Evolutionary conservation across 2,888 invertebrate genomes (phyloP).

Genomic region (Pterobdella sp.): DNA sequence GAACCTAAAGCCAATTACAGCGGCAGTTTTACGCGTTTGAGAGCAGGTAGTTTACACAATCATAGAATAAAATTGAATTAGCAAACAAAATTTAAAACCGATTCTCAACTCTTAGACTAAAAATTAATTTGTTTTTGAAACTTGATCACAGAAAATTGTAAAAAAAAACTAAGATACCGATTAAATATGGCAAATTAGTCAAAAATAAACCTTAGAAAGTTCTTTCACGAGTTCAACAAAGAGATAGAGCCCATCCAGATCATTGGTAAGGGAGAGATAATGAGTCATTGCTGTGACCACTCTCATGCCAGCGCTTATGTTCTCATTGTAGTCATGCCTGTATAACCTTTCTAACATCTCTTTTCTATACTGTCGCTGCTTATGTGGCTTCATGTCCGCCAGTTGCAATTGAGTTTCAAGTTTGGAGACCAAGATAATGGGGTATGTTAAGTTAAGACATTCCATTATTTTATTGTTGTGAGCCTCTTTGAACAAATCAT

Average conservation of each 20-base stretch:
- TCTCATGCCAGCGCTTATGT: conserved; percentile 6
- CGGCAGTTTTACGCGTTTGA: too few species aligned
- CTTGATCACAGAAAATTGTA: too few species aligned
- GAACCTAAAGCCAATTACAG: too few species aligned
- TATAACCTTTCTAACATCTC: not conserved
- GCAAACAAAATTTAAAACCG: too few species aligned
- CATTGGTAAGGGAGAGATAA: not conserved
- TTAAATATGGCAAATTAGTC: too few species aligned
- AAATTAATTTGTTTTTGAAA: too few species aligned
- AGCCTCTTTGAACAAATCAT: not conserved
- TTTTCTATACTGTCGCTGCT: not conserved
- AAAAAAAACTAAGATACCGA: too few species aligned
- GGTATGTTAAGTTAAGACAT: not conserved
- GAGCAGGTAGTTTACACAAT: too few species aligned
- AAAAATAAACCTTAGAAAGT: not conserved
- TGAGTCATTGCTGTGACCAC: not conserved
- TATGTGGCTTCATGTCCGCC: not conserved
- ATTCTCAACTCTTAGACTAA: too few species aligned
- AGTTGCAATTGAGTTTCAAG: not conserved
- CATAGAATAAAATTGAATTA: too few species aligned
- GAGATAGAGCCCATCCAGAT: not conserved
- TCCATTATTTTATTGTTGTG: not conserved
- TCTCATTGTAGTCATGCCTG: not conserved
- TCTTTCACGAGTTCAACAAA: not conserved
- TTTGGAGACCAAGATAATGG: not conserved